phyloP scores from a whole-genome alignment of 2,888 invertebrate genomes.

The Seira sanloemensis region DNA sequence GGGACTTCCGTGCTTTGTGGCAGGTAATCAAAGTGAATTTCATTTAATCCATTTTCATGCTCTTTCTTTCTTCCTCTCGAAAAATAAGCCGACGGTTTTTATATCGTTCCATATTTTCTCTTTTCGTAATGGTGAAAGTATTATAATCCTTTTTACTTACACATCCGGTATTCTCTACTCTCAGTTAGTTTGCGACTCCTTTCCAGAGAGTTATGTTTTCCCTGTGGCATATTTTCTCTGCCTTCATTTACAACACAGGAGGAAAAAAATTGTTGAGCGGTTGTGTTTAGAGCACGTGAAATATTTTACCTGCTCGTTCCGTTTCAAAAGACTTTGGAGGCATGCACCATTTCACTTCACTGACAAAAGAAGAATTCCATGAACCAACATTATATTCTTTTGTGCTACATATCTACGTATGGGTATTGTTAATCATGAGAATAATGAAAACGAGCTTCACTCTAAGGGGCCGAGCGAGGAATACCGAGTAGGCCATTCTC shows the following conservation, averaged over 20 bases:
- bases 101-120: not conserved
- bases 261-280: not conserved
- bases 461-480: not conserved
- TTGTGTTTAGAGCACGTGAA: too few relatives aligned
- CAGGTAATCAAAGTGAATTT: slow-evolving; percentile 78
- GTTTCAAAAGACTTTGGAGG: not conserved
- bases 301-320: not conserved
- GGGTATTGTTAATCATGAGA: not conserved
- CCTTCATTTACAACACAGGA: not conserved
- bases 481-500: not conserved
- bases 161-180: not conserved
- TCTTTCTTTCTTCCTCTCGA: not conserved
- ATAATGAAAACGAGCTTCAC: not conserved
- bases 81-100: not conserved
- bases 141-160: not conserved
- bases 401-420: too few relatives aligned
- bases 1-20: slow-evolving; percentile 86
- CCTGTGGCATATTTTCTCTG: not conserved
- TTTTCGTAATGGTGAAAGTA: not conserved
- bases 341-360: not conserved
- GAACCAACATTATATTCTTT: not conserved
- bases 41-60: not conserved
- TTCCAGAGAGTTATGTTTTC: not conserved
- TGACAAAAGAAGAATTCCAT: too few relatives aligned
- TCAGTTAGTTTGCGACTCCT: too few relatives aligned